Conservation (phyloP, 2,888 invertebrate genomes). For the Sarcophaga carnaria region DNA sequence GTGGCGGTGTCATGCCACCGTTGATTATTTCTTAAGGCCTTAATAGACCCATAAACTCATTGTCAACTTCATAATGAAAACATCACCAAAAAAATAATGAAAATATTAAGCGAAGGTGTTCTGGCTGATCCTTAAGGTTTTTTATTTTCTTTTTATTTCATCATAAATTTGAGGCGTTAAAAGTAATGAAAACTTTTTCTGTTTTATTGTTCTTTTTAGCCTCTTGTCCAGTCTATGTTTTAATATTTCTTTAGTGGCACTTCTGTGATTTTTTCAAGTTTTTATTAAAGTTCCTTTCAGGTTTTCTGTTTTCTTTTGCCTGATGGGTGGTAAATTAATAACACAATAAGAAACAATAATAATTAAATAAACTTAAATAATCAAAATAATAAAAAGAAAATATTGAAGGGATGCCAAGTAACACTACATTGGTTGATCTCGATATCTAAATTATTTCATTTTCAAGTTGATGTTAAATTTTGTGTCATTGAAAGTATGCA, state of each 20-base stretch:
- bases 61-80: conserved; percentile 76
- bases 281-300: conserved; percentile 53
- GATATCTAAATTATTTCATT: too few relatives aligned
- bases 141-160: not conserved
- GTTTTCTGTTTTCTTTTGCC: conserved; percentile 53
- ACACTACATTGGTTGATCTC: too few relatives aligned
- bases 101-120: conserved; percentile 77
- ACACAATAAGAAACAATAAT: conserved; percentile 30
- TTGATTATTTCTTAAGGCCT: not conserved
- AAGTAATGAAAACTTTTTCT: conserved; percentile 3
- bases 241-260: too few relatives aligned
- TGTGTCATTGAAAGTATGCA: too few relatives aligned
- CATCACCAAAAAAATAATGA: conserved; percentile 71
- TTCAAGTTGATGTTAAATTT: too few relatives aligned
- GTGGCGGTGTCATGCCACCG: not conserved
- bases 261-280: conserved; percentile 27
- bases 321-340: conserved; percentile 70
- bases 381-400: conserved; percentile 8
- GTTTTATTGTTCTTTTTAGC: conserved; percentile 35
- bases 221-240: conserved; percentile 2
- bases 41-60: conserved; percentile 59
- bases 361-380: conserved; percentile 32
- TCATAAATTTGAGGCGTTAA: conserved; percentile 48
- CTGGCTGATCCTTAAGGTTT: conserved; percentile 65
- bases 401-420: not conserved